phyloP scores from a whole-genome alignment of 2,797 vertebrate species.

The Sebastiscus tertius region DNA sequence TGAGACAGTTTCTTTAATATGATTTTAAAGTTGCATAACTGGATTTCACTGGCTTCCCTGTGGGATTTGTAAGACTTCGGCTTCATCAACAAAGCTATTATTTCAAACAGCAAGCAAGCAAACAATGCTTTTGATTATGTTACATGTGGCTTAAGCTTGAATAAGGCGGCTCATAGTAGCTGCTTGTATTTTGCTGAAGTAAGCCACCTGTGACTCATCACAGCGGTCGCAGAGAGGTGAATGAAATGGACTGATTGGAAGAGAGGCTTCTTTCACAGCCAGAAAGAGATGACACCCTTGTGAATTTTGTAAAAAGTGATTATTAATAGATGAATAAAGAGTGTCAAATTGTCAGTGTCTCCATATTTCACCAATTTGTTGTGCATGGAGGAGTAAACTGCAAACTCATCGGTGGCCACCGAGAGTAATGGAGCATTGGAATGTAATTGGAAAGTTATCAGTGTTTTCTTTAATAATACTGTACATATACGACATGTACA shows the following conservation, averaged over 20 bases:
- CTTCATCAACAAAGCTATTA: constrained; percentile 8
- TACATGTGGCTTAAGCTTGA: constrained; percentile 24
- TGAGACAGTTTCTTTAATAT: neutral
- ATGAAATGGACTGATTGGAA: constrained; percentile 29
- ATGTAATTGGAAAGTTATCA: neutral
- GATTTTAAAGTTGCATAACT: neutral
- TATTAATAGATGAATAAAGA: constrained; percentile 70
- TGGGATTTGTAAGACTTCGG: constrained; percentile 12
- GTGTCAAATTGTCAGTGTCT: constrained; percentile 34
- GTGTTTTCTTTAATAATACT: neutral
- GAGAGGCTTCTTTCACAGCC: constrained; percentile 15
- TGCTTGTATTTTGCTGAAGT: neutral
- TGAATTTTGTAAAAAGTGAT: constrained; percentile 77
- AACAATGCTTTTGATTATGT: constrained; percentile 24
- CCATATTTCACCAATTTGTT: constrained; percentile 10
- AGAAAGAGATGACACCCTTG: constrained; percentile 33
- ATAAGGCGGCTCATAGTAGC: constrained; percentile 9
- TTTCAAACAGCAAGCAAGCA: constrained; percentile 1
- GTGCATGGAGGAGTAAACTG: neutral
- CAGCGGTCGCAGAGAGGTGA: neutral
- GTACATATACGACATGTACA: neutral
- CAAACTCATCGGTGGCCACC: neutral
- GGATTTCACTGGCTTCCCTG: constrained; percentile 6
- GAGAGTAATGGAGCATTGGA: neutral
- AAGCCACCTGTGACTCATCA: constrained; percentile 17